phyloP scores from a whole-genome alignment of 30 jellyfish, hydroid and myxozoan species.

The Morbakka virulenta region DNA sequence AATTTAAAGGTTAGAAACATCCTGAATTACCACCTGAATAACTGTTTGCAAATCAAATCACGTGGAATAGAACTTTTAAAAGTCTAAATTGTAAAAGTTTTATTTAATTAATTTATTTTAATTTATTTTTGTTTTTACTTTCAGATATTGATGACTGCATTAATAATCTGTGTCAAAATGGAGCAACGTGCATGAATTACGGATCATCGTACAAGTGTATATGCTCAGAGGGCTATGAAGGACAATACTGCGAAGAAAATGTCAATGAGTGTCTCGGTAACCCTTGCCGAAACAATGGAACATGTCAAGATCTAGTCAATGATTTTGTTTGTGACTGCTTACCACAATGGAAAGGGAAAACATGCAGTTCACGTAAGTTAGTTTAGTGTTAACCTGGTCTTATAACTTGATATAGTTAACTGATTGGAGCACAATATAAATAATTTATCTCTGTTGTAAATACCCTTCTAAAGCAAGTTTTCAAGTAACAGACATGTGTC shows the following conservation, averaged over 20 bases:
- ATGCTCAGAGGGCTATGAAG: slow-evolving; percentile 75
- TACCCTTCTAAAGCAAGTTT: no score
- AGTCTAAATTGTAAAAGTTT: no score
- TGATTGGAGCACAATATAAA: no score
- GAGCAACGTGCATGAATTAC: slow-evolving; percentile 82
- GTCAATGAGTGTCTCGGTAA: slow-evolving; percentile 65
- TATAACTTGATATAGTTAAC: no score
- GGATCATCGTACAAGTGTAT: slow-evolving; percentile 64
- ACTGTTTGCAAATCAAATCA: no score
- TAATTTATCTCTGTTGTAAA: no score
- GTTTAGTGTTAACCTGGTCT: no score
- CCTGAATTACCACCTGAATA: no score
- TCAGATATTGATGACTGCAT: slow-evolving; percentile 83
- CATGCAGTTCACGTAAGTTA: slow-evolving; percentile 69
- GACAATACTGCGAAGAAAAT: slow-evolving; percentile 60
- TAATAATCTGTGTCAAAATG: slow-evolving; percentile 64
- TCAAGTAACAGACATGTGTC: no score
- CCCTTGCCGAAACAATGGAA: slow-evolving; percentile 91
- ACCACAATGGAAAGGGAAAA: slow-evolving; percentile 67
- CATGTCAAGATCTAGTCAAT: slow-evolving; percentile 52
- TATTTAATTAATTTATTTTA: no score
- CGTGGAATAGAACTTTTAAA: no score
- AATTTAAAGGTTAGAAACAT: no score
- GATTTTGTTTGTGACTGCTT: slow-evolving; percentile 66
- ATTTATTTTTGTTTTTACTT: neutral